These are phyloP conservation scores for Crenuchus spilurus DNA, from an alignment of 2,797 vertebrate species.

Conservation along the genomic window DNA sequence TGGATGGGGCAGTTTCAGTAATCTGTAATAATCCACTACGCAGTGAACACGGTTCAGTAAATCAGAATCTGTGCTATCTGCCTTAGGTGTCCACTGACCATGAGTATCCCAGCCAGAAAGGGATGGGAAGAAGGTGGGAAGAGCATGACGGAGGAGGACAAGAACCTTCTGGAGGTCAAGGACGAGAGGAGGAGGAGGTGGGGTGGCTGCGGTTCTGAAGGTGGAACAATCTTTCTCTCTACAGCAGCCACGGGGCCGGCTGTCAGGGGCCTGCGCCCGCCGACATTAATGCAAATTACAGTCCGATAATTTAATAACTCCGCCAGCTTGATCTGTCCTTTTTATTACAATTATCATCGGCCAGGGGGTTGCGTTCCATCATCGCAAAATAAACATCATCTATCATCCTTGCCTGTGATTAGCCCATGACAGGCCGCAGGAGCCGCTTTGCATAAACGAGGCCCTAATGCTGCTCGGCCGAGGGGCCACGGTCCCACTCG, in stretches of 20 bases:
- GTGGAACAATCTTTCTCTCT: slow-evolving; percentile 73
- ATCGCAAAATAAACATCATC: slow-evolving; percentile 98
- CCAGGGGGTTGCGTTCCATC: slow-evolving; percentile 94
- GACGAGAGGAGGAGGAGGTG: slow-evolving; percentile 65
- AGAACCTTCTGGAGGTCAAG: slow-evolving; percentile 72
- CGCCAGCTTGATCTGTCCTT: slow-evolving; percentile 93
- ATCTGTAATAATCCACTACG: slow-evolving; percentile 27
- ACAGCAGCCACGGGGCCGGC: slow-evolving; percentile 45
- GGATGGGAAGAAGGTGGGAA: slow-evolving; percentile 7
- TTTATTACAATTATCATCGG: slow-evolving; percentile 98
- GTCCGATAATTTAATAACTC: slow-evolving; percentile 96
- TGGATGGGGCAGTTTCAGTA: slow-evolving; percentile 8
- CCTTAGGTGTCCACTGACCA: neutral
- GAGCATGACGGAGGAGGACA: slow-evolving; percentile 28
- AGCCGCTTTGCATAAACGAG: slow-evolving; percentile 91
- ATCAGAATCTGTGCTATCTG: slow-evolving; percentile 12
- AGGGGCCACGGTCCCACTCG: slow-evolving; percentile 70
- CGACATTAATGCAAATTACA: slow-evolving; percentile 92
- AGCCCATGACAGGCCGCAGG: slow-evolving; percentile 86
- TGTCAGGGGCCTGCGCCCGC: slow-evolving; percentile 72
- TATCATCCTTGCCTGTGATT: slow-evolving; percentile 96
- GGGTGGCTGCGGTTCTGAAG: slow-evolving; percentile 68
- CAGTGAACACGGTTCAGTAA: neutral
- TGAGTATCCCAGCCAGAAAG: neutral
- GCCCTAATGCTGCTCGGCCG: slow-evolving; percentile 81